Evolutionary conservation across 1,140 invertebrate genomes (phyloP).

Genomic region (Achatina immaculata): DNA sequence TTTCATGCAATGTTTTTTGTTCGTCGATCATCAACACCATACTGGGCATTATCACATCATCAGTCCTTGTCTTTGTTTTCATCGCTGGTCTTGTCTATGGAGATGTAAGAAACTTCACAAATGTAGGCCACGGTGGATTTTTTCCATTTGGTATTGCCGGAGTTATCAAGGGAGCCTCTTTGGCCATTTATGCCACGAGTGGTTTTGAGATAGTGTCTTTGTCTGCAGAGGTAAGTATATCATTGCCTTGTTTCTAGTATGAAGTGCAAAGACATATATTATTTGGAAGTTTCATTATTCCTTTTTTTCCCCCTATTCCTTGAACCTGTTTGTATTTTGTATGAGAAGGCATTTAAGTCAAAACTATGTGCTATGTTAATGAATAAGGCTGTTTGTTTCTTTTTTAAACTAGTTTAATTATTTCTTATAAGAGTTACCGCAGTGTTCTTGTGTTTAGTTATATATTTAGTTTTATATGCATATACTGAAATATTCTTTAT

Average conservation of each 20-base stretch:
- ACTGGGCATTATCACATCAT: constrained; percentile 46
- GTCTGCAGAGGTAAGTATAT: constrained; percentile 77
- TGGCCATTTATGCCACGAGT: constrained; percentile 64
- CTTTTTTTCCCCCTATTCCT: too few species aligned
- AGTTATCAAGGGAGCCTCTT: constrained; percentile 54
- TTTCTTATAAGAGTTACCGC: neutral
- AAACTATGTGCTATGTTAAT: too few species aligned
- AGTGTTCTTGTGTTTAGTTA: neutral
- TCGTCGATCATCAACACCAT: constrained; percentile 52
- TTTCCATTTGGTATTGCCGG: constrained; percentile 57
- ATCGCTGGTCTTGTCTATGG: constrained; percentile 76
- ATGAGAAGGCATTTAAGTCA: too few species aligned
- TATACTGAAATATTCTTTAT: too few species aligned
- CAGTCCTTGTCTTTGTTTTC: constrained; percentile 58
- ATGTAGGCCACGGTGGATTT: constrained; percentile 57
- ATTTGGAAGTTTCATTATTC: too few species aligned
- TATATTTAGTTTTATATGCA: neutral
- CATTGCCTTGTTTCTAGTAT: neutral
- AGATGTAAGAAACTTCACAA: constrained; percentile 46
- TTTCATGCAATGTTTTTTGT: constrained; percentile 50
- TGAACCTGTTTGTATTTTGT: too few species aligned
- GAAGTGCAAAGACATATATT: too few species aligned
- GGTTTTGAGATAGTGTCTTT: constrained; percentile 82
- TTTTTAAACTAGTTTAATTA: neutral
- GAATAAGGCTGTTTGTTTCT: neutral